Base-by-base conservation (phyloP, 2,888 invertebrate species). In the Myopa tessellatipennis region DNA sequence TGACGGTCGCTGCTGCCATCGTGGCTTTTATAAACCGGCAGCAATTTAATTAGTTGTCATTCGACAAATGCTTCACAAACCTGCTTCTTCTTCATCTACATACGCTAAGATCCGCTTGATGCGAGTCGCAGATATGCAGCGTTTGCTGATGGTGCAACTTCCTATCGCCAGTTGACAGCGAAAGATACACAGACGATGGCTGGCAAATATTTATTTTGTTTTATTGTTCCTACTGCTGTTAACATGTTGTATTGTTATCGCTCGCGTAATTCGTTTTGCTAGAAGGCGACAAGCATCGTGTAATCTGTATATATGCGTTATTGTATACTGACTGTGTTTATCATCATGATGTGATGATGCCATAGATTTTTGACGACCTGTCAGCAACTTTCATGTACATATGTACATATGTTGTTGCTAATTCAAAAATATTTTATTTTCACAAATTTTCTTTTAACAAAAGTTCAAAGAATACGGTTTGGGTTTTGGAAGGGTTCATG, bases 161-260 rank as follows among this genome's bases (percentile, higher is more conserved):
- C 26, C 12, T 38, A 34, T 2, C 63, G 26, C 0, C 10, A 8
- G 3, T 45, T 45, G 45, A 8, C 3, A 45, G 3, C 45, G 10
- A 45, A 45, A 45, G 45, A 8, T n/a, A n/a, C 45, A 10, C 26
- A 34, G 26, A 63, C 63, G 34, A 38, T 38, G n/a, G 26, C 12
- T 67, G 14, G 67, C 67, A 67, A 67, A 67, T 40, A 16, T 67
- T 67, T 67, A 7, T 14, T 67, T 40, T 67, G 12, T 8, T 67
- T 26, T 26, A 26, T 26, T 26, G 26, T 26, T 26, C 26, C 1
- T 26, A 1, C 26, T 38, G 16, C 34, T 67, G 67, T 67, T 38
- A 10, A 45, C 45, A 6, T 26, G 26, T 45, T 10, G 10, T 6
- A 14, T 67, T 38, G 38, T 36, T 26, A 67, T 67, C 67, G 40